Evolutionary conservation across 2,888 invertebrate species (phyloP).

Genomic region (Epinotia bilunana): DNA sequence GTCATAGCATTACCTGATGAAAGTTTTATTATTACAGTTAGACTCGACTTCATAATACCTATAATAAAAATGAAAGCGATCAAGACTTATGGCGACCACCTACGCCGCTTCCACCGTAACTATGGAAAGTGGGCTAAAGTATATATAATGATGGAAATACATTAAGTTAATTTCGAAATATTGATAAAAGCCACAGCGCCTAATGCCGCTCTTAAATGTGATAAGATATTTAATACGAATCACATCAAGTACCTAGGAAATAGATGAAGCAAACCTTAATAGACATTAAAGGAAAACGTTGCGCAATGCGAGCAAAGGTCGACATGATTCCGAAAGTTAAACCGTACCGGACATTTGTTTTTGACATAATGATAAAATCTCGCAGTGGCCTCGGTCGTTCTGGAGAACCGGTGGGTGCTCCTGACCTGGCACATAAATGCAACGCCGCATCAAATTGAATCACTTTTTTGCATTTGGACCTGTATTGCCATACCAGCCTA

Average conservation of each 20-base stretch:
- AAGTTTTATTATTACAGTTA: conserved; percentile 20
- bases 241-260: neutral
- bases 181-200: neutral
- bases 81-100: conserved; percentile 31
- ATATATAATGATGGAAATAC: conserved; percentile 31
- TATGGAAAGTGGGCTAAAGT: conserved; percentile 34
- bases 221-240: neutral
- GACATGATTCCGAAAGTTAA: conserved; percentile 27
- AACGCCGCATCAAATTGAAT: conserved; percentile 21
- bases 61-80: conserved; percentile 36
- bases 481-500: conserved; percentile 14
- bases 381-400: conserved; percentile 18
- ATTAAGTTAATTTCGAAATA: conserved; percentile 39
- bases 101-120: conserved; percentile 21
- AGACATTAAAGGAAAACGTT: conserved; percentile 10
- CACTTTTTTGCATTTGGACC: conserved; percentile 6
- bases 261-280: conserved; percentile 7
- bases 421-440: conserved; percentile 34
- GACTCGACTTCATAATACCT: conserved; percentile 10
- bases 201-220: neutral
- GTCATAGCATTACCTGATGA: conserved; percentile 1
- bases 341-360: conserved; percentile 33
- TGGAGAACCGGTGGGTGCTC: conserved; percentile 34
- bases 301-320: conserved; percentile 24
- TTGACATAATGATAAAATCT: conserved; percentile 39